Evolutionary conservation across 2,113 vertebrate species (phyloP).

Genomic region (Baryphthengus martii): DNA sequence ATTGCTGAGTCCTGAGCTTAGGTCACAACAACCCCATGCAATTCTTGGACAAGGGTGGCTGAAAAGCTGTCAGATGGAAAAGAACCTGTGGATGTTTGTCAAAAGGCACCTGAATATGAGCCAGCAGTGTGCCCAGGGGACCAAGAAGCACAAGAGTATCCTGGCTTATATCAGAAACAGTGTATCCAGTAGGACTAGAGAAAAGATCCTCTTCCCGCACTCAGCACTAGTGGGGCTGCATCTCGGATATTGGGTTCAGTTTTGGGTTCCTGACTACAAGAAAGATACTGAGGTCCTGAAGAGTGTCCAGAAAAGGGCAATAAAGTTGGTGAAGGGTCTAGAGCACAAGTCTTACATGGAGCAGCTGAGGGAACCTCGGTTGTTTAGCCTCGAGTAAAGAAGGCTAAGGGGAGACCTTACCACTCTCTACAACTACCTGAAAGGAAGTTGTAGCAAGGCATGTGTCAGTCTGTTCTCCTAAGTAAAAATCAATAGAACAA

Average conservation of each 20-base stretch:
- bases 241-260: not conserved
- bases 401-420: not conserved
- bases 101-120: not conserved
- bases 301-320: fast-evolving
- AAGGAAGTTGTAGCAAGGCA: fast-evolving
- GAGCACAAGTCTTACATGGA: not conserved
- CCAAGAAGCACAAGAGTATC: not conserved
- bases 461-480: not conserved
- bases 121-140: not conserved
- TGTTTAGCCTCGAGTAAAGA: not conserved
- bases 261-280: not conserved
- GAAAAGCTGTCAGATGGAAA: not conserved
- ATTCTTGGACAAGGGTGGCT: not conserved
- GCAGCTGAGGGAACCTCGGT: fast-evolving
- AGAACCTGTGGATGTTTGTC: not conserved
- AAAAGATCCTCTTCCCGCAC: fast-evolving
- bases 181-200: not conserved
- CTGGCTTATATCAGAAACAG: not conserved
- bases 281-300: not conserved
- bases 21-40: not conserved
- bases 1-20: not conserved
- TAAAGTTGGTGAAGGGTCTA: not conserved
- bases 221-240: not conserved
- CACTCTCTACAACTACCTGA: fast-evolving
- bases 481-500: not conserved